Conservation (phyloP, 2,797 vertebrate genomes). For the Manis javanica region DNA sequence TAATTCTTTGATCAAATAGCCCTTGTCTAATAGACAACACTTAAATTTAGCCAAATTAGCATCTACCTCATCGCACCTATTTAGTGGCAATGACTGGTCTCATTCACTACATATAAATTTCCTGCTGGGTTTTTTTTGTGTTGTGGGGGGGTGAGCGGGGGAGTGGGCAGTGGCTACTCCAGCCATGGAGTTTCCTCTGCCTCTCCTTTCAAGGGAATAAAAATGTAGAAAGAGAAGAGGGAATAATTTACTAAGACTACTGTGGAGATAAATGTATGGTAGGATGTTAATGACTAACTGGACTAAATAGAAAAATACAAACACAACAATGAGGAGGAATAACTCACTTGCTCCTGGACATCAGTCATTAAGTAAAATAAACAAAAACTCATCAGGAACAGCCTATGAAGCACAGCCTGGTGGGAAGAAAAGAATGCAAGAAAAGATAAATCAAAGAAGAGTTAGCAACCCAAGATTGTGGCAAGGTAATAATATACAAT, state of each 20-base stretch:
- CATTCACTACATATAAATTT: background rate
- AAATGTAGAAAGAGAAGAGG: background rate
- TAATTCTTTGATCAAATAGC: background rate
- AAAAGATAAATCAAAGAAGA: background rate
- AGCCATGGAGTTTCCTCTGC: background rate
- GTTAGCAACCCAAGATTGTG: background rate
- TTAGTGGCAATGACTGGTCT: background rate
- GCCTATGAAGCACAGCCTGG: background rate
- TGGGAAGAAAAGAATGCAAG: background rate
- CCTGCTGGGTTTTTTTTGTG: background rate
- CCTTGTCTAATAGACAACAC: background rate
- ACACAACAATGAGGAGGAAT: background rate
- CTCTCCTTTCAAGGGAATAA: background rate
- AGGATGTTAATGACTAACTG: background rate
- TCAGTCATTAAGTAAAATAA: constrained; percentile 28
- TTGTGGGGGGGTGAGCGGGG: no score
- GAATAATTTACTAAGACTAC: background rate
- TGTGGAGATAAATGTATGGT: background rate
- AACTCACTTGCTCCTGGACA: background rate
- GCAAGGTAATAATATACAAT: background rate
- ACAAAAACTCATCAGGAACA: background rate
- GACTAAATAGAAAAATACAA: constrained; percentile 12
- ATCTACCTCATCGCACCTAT: background rate
- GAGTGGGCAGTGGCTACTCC: background rate
- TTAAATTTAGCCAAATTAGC: background rate